These are phyloP conservation scores for Pipistrellus pipistrellus DNA, from an alignment of 2,797 vertebrate species.

Conservation along the genomic window DNA sequence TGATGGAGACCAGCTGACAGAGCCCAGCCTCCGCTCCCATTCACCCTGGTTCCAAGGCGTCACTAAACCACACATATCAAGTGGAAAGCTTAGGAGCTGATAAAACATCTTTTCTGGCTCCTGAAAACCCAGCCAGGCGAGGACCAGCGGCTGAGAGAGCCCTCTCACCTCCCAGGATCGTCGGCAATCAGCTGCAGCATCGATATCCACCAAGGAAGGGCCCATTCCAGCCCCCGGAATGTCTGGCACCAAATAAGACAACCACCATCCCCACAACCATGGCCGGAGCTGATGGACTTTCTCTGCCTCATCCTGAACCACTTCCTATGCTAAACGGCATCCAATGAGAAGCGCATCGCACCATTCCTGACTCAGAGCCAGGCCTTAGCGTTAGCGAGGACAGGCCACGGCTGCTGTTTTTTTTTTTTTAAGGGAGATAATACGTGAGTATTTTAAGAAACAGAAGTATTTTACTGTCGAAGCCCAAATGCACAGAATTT, in stretches of 20 bases:
- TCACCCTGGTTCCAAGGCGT: not conserved
- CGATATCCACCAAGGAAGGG: not conserved
- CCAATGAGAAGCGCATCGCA: not conserved
- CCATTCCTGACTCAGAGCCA: not conserved
- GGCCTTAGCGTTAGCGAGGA: not conserved
- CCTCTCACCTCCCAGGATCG: not conserved
- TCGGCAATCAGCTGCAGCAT: not conserved
- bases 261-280: not conserved
- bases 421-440: not conserved
- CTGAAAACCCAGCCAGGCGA: not conserved
- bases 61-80: not conserved
- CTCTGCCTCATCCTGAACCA: not conserved
- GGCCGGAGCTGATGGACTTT: not conserved
- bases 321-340: not conserved
- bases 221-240: not conserved
- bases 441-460: conserved; percentile 32
- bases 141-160: not conserved
- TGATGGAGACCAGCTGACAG: not conserved
- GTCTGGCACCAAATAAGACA: not conserved
- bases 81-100: not conserved
- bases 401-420: not conserved
- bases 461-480: conserved; percentile 1
- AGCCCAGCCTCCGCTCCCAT: not conserved
- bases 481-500: conserved; percentile 47
- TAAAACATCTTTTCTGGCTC: not conserved